Conservation (phyloP, 2,888 invertebrate genomes). For the Caenorhabditis japonica region DNA sequence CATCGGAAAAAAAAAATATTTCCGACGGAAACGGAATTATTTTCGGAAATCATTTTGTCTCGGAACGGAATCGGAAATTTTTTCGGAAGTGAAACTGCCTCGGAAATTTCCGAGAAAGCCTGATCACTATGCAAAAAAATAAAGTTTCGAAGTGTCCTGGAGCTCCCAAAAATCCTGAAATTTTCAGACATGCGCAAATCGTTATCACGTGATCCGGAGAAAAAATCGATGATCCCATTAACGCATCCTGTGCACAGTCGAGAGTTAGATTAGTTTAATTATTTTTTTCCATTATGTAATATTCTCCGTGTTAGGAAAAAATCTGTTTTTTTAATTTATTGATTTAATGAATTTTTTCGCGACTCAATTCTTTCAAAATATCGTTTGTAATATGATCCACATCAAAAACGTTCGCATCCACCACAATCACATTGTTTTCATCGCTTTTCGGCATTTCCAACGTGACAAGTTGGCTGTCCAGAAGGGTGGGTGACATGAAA, state of each 20-base stretch:
- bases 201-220: slow-evolving; percentile 89
- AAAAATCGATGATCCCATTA: slow-evolving; percentile 92
- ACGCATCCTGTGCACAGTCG: slow-evolving; percentile 86
- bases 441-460: slow-evolving; percentile 29
- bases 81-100: no score
- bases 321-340: neutral
- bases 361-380: neutral
- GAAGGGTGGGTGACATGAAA: slow-evolving; percentile 38
- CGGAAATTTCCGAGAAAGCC: no score
- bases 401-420: slow-evolving; percentile 8
- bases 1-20: no score
- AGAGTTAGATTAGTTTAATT: slow-evolving; percentile 40
- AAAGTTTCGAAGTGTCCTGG: no score
- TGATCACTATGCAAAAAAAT: no score
- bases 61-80: no score
- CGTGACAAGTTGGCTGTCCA: slow-evolving; percentile 40
- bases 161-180: no score
- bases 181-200: slow-evolving; percentile 96
- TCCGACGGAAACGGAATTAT: no score
- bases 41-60: no score
- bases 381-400: slow-evolving; percentile 1
- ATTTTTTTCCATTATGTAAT: neutral
- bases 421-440: slow-evolving; percentile 24
- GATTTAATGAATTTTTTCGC: neutral
- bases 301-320: neutral